Evolutionary conservation across 2,113 vertebrate genomes (phyloP).

Genomic region (Nesogale talazaci): DNA sequence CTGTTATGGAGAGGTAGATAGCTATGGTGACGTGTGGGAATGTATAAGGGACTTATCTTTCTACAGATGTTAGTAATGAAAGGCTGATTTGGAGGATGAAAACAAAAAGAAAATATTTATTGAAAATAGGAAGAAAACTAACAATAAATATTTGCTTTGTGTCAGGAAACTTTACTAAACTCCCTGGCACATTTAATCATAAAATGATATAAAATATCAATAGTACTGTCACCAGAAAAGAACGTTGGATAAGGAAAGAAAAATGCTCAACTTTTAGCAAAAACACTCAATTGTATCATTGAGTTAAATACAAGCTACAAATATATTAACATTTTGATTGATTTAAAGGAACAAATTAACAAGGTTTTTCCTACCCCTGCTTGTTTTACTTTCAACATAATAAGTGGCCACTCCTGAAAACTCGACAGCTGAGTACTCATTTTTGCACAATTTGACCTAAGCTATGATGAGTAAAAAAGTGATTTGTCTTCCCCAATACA

Average conservation of each 20-base stretch:
- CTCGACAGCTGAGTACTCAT: neutral
- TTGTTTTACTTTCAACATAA: neutral
- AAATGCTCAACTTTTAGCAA: slow-evolving; percentile 1
- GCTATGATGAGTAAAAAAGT: slow-evolving; percentile 1
- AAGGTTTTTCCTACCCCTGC: neutral
- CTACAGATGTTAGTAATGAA: neutral
- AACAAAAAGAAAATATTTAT: neutral
- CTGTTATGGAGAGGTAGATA: neutral
- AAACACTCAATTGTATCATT: neutral
- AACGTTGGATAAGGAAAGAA: neutral
- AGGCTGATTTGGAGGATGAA: neutral
- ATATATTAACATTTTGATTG: neutral
- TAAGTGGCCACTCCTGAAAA: neutral
- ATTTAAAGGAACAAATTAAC: neutral
- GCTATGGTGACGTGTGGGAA: neutral
- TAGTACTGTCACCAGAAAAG: neutral
- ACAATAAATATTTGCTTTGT: neutral
- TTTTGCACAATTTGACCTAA: slow-evolving; percentile 1
- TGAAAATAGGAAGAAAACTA: neutral
- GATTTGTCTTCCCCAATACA: slow-evolving; percentile 23
- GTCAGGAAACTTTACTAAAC: neutral
- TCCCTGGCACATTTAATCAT: neutral
- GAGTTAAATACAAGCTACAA: slow-evolving; percentile 1
- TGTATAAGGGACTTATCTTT: neutral
- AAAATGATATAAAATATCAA: slow-evolving; percentile 12